Evolutionary conservation across 2,113 vertebrate species (phyloP).

Genomic region (Gorsachius goisagi): DNA sequence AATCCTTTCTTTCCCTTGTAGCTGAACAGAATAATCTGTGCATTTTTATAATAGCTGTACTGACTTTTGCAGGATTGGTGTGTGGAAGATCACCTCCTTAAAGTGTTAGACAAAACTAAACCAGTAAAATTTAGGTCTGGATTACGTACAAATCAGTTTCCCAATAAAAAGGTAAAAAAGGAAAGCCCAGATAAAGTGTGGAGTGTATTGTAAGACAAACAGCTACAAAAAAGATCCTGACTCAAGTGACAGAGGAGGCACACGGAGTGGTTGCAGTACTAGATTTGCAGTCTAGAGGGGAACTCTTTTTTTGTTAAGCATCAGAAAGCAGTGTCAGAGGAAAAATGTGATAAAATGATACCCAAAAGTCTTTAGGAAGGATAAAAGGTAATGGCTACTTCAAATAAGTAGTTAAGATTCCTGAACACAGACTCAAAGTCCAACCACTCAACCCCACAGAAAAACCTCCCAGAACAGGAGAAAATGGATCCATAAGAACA

Average conservation of each 20-base stretch:
- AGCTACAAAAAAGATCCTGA: background rate
- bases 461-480: background rate
- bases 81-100: background rate
- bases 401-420: background rate
- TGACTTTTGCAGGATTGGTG: background rate
- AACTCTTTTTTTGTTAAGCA: background rate
- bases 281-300: background rate
- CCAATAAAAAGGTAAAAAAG: background rate
- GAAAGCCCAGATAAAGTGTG: background rate
- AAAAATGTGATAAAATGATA: background rate
- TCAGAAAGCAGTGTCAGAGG: background rate
- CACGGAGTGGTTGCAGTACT: background rate
- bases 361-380: background rate
- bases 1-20: background rate
- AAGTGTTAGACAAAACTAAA: background rate
- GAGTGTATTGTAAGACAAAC: background rate
- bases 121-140: background rate
- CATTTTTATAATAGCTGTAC: background rate
- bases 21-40: background rate
- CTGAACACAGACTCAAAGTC: background rate
- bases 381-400: background rate
- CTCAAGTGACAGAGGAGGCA: background rate
- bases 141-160: background rate
- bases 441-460: rapidly evolving
- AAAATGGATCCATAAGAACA: background rate